Evolutionary conservation across 2,888 invertebrate genomes (phyloP), one percentile per base, ranked within the genome.

Genomic region (Coecobrya sp.): DNA sequence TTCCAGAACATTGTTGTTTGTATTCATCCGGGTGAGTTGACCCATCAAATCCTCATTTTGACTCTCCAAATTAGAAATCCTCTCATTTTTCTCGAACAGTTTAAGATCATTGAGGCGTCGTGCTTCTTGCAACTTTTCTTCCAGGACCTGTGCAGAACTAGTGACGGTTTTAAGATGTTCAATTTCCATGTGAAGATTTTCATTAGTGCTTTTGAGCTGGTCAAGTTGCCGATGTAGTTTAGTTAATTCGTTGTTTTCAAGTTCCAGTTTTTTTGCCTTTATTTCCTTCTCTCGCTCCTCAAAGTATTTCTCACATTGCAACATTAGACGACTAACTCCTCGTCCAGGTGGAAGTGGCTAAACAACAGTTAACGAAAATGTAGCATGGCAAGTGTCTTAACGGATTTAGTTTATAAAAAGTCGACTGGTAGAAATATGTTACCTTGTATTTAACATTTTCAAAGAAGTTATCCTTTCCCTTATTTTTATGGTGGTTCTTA

Each of bases 391-490:
- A n/a, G n/a, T n/a, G n/a, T n/a, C n/a, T n/a, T n/a, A n/a, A n/a
- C n/a, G n/a, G n/a, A n/a, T n/a, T n/a, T n/a, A n/a, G n/a, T n/a
- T n/a, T n/a, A n/a, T n/a, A n/a, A n/a, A n/a, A 36, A 36, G 36
- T 7, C 7, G 7, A 19, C 16, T 52, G 10, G 10, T 36, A 68
- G 19, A 30, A 73, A 85, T n/a, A 85, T 27, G 8, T 42, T 65
- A 81, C 79, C 88, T 88, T 86, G 30, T 73, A 86, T 10, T 89
- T 86, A 22, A 81, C 81, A n/a, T 82, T 65, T 45, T 86, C 85
- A 68, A 65, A 68, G 8, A 27, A 11, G 8, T 52, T 52, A 16
- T 73, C 36, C 19, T 55, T 86, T 52, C 11, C 52, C 52, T 7
- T 52, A 52, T 52, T 52, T 16, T 3, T 3, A 16, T 2, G 8